Percentiles rank a stretch among this genome's conserved stretches.
Conservation (phyloP, 2,797 vertebrate genomes). For the Podarcis siculus region DNA sequence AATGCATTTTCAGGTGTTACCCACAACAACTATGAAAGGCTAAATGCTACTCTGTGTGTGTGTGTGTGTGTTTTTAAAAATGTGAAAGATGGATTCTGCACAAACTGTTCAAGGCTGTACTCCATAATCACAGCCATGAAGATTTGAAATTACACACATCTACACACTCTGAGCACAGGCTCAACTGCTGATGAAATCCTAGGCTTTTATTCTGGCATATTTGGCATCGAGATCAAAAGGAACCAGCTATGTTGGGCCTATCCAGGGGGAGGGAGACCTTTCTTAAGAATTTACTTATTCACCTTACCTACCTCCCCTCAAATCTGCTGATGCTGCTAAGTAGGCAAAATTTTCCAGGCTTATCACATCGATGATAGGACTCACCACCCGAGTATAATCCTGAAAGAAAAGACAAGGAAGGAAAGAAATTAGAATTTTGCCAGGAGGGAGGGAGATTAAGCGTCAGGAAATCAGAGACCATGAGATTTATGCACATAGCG, state of each 20-base stretch:
- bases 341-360: conserved; percentile 99
- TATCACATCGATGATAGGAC: conserved; percentile 99
- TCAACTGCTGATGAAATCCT: neutral
- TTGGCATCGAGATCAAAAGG: neutral
- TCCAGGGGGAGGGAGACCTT: neutral
- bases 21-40: neutral
- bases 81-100: neutral
- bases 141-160: neutral
- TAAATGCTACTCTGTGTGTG: too few relatives aligned
- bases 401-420: conserved; percentile 63
- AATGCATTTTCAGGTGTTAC: neutral
- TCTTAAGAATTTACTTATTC: conserved; percentile 22
- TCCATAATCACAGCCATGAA: neutral
- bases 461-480: conserved; percentile 35
- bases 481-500: conserved; percentile 1
- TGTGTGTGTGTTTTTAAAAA: neutral
- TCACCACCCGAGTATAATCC: conserved; percentile 97
- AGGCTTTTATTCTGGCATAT: neutral
- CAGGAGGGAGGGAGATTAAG: conserved; percentile 4
- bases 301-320: conserved; percentile 90
- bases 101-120: neutral
- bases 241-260: neutral
- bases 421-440: conserved; percentile 12
- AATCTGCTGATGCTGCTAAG: conserved; percentile 95
- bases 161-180: neutral